Evolutionary conservation across 2,888 invertebrate species (phyloP), one percentile per base, ranked within the genome.

Genomic region (Cetonia aurata): DNA sequence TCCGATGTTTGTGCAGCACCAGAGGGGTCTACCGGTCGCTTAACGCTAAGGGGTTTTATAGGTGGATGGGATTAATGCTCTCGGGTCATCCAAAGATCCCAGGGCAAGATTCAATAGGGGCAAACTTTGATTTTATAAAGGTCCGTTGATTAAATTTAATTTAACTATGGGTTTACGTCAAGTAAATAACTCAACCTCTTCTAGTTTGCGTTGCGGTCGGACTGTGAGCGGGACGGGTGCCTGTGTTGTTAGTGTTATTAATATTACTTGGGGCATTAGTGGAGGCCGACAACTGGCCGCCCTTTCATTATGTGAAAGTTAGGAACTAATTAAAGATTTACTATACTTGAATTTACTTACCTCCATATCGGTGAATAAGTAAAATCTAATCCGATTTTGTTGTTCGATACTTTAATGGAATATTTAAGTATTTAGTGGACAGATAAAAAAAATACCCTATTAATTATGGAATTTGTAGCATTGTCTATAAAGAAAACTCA

Each of bases 91-190:
- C 62, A n/a, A 50, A 62, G 62, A 62, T 62, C 50, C 62, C 13
- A 31, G 62, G 48, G 62, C 33, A 62, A 62, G 62, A 62, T 62
- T 62, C 62, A 62, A 62, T 62, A 62, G 62, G 25, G 48, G 62
- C 62, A 62, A 62, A 62, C 62, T 48, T 62, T 62, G 62, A 62
- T 62, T 62, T 62, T 62, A 62, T 62, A 62, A 62, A 62, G 62
- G 62, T 62, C 48, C 50, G 48, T 50, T 62, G 62, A 62, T 62
- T 62, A 62, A 62, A 62, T 50, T 62, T 50, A 62, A 62, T 48
- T 62, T 62, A 62, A 62, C 48, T 62, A 62, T 31, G 62, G 50
- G 48, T 37, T 62, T 62, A 62, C 62, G 37, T 48, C 62, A 15
- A 37, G 48, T 50, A 62, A 62, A 62, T 62, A 62, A 50, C 37